Conservation (phyloP, 1,140 invertebrate genomes). For the Bradynema listronoti region DNA sequence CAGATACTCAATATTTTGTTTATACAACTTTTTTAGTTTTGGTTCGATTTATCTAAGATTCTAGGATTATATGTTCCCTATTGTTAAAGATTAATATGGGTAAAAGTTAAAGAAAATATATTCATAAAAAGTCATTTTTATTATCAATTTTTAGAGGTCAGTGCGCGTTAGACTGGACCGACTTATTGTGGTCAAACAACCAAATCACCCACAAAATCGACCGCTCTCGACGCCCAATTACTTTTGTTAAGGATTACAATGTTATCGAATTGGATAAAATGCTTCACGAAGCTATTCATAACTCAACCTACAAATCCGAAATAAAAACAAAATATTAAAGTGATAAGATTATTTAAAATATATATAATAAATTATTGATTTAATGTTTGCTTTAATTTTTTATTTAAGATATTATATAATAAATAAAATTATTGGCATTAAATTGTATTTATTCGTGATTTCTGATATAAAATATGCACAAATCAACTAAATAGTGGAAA, state of each 20-base stretch:
- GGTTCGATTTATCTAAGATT: constrained; percentile 12
- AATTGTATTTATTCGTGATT: too few species aligned
- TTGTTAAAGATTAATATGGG: too few species aligned
- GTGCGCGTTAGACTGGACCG: constrained; percentile 50
- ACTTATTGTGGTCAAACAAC: constrained; percentile 40
- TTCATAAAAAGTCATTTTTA: background rate
- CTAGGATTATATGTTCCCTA: too few species aligned
- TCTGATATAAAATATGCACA: constrained; percentile 11
- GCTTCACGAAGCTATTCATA: constrained; percentile 31
- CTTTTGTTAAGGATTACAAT: constrained; percentile 41
- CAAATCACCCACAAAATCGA: constrained; percentile 13
- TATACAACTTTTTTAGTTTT: constrained; percentile 15
- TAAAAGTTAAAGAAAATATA: background rate
- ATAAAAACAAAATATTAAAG: too few species aligned
- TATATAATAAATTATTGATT: too few species aligned
- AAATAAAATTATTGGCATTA: too few species aligned
- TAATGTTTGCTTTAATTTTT: too few species aligned
- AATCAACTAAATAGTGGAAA: constrained; percentile 42
- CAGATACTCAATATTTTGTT: constrained; percentile 4
- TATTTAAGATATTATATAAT: too few species aligned
- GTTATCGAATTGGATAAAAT: constrained; percentile 37
- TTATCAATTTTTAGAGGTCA: constrained; percentile 42
- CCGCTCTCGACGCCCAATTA: constrained; percentile 12
- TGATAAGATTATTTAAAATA: too few species aligned
- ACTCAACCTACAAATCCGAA: too few species aligned